phyloP scores from a whole-genome alignment of 2,888 invertebrate species.

The Eupeodes luniger region DNA sequence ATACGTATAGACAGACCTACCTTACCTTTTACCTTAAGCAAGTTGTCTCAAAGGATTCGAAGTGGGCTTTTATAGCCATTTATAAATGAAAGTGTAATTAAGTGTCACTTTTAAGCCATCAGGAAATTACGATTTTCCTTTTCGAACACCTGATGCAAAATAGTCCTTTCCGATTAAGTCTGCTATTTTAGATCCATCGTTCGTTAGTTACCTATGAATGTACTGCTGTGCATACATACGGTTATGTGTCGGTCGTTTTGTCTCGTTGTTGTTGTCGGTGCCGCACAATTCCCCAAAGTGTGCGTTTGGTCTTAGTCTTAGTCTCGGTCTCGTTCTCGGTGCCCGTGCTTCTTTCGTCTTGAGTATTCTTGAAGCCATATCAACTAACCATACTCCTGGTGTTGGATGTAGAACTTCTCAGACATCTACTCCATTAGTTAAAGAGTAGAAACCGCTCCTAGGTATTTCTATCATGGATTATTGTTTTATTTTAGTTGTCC shows the following conservation, averaged over 20 bases:
- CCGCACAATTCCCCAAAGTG: slow-evolving; percentile 27
- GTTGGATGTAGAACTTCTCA: not conserved
- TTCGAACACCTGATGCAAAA: slow-evolving; percentile 77
- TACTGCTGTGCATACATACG: too few relatives aligned
- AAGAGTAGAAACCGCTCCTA: not conserved
- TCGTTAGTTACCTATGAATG: not conserved
- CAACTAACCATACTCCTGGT: not conserved
- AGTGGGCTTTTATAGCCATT: slow-evolving; percentile 68
- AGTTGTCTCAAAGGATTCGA: not conserved
- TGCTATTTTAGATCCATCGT: slow-evolving; percentile 67
- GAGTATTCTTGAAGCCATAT: not conserved
- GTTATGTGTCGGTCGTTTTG: not conserved
- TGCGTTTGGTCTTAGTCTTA: not conserved
- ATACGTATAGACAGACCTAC: too few relatives aligned
- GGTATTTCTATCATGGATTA: slow-evolving; percentile 8
- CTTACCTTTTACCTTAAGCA: not conserved
- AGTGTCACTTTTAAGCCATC: slow-evolving; percentile 78
- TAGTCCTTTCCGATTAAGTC: slow-evolving; percentile 74
- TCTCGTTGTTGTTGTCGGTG: slow-evolving; percentile 19
- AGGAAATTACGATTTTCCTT: slow-evolving; percentile 78
- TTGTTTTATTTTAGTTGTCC: slow-evolving; percentile 27
- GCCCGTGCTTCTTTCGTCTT: slow-evolving; percentile 38
- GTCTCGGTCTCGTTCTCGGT: not conserved
- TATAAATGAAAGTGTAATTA: slow-evolving; percentile 77
- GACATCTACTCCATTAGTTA: slow-evolving; percentile 19